Conservation (phyloP, 2,888 invertebrate genomes). For the Apeira syringaria region DNA sequence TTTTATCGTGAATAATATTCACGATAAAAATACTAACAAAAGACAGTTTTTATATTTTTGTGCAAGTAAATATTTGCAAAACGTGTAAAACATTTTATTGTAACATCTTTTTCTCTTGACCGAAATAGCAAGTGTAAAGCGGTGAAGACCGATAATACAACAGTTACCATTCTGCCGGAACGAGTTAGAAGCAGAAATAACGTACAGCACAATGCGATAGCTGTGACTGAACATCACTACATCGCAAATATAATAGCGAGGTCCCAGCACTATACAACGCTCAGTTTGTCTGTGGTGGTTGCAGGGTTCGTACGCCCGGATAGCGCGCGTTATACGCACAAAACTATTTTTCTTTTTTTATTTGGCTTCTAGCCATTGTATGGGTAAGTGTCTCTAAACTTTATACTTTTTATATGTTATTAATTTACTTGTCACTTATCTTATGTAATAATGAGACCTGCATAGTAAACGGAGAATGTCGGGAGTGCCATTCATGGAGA, state of each 20-base stretch:
- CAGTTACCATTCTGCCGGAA: neutral
- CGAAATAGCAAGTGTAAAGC: neutral
- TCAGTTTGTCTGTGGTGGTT: constrained; percentile 70
- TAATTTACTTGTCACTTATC: neutral
- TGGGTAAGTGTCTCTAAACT: constrained; percentile 75
- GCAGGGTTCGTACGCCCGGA: constrained; percentile 55
- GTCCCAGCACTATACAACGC: constrained; percentile 53
- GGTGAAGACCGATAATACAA: neutral
- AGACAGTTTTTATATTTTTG: no score
- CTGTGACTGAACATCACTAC: constrained; percentile 35
- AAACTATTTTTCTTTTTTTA: constrained; percentile 80
- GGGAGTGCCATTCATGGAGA: constrained; percentile 5
- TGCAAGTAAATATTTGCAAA: no score
- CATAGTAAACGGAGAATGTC: constrained; percentile 19
- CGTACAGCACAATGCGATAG: constrained; percentile 5
- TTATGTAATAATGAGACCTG: constrained; percentile 5
- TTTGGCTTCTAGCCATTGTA: constrained; percentile 85
- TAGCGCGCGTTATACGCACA: constrained; percentile 70
- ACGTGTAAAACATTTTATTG: no score
- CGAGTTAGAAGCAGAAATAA: constrained; percentile 19
- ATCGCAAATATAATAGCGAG: constrained; percentile 60
- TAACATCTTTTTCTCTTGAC: neutral
- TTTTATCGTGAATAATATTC: no score
- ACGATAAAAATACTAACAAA: no score
- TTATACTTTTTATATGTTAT: constrained; percentile 15